These are phyloP conservation scores for Dryas iulia DNA, from an alignment of 1,140 invertebrate genomes.

Conservation along the genomic window DNA sequence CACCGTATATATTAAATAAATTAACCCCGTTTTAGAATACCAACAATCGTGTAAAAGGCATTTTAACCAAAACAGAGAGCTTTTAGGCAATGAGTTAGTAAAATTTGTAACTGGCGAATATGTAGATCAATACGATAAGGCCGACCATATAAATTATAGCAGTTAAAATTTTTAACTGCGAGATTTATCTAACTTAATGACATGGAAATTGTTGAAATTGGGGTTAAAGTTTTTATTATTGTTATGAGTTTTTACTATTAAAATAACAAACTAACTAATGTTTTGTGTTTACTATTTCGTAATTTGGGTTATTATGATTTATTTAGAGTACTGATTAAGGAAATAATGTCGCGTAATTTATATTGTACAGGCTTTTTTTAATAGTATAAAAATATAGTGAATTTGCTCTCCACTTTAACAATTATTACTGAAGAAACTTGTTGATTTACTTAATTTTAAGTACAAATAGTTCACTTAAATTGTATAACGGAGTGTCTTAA, in stretches of 20 bases:
- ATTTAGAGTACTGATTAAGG: no score
- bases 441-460: no score
- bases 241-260: neutral
- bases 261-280: neutral
- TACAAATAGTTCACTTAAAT: no score
- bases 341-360: no score
- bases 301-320: neutral
- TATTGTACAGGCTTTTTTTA: no score
- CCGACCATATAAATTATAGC: neutral
- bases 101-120: neutral
- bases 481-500: no score
- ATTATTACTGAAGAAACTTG: no score
- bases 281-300: neutral
- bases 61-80: neutral
- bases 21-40: neutral
- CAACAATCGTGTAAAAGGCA: neutral
- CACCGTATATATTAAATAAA: no score
- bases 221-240: constrained; percentile 1
- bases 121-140: constrained; percentile 1
- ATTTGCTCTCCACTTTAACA: no score
- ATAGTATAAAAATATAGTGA: no score
- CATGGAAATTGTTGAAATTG: constrained; percentile 1
- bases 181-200: constrained; percentile 5
- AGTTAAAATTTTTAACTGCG: constrained; percentile 2
- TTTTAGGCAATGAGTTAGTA: neutral